Evolutionary conservation across 2,113 vertebrate genomes (phyloP), one percentile per base, ranked within the genome.

Genomic region (Indicator indicator): DNA sequence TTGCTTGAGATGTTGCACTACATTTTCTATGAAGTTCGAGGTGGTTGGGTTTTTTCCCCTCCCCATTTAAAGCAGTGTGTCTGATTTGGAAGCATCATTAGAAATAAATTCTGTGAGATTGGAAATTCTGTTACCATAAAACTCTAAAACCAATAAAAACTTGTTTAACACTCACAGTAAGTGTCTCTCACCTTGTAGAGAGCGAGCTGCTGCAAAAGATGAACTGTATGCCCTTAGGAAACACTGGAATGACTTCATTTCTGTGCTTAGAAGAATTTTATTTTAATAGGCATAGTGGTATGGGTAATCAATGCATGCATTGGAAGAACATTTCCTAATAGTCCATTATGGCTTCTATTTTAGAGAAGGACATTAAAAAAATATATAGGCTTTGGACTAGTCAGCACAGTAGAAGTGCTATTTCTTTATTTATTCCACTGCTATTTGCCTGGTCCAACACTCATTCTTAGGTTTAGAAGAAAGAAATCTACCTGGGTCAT

Each of bases 271-370:
- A 87, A 89, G 65, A 58, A 70, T 81, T 74, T 86, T 64, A 81
- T 90, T 94, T 89, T 88, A 87, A 86, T 86, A 91, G 79, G 40
- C 46, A 13, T 60, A 56, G 90, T 75, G 88, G 71, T 93, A 91
- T 91, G 79, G 91, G 79, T 91, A 95, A 97, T 97, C 96, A 95
- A 95, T 96, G 94, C 38, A 20, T 54, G 42, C 69, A 63, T 32
- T 94, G 86, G 72, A 94, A 74, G 79, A 94, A 91, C 76, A 82
- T 88, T 85, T 71, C 78, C 81, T 95, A 88, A 91, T 84, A 96
- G 94, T 86, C 86, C 82, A 86, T 97, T 94, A 94, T 88, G 82
- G n/a, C 63, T 92, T 83, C 93, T 89, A 36, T 89, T 95, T 87
- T 90, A 89, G 97, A 94, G 74, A 44, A 68, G n/a, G 32, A 56